These are phyloP conservation scores for Neosalanx taihuensis DNA, from an alignment of 2,797 vertebrate species.

Conservation along the genomic window DNA sequence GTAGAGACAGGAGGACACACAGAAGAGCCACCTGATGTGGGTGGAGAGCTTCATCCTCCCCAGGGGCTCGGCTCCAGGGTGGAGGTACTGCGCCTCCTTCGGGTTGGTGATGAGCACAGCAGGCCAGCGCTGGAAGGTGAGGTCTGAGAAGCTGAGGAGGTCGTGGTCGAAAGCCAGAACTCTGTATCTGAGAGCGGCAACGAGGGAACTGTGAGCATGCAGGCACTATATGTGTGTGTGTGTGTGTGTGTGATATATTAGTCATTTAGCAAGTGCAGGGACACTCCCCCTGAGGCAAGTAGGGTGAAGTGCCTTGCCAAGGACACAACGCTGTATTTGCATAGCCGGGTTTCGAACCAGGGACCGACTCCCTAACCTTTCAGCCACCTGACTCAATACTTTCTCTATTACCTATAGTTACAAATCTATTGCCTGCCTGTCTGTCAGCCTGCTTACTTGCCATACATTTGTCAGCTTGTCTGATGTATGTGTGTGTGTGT, in stretches of 20 bases:
- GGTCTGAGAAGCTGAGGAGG: constrained; percentile 91
- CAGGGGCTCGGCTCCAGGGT: constrained; percentile 83
- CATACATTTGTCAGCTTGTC: too few relatives aligned
- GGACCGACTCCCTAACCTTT: too few relatives aligned
- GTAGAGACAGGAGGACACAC: constrained; percentile 34
- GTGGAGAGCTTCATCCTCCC: constrained; percentile 83
- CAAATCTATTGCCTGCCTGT: too few relatives aligned
- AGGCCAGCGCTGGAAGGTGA: constrained; percentile 89
- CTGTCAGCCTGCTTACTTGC: too few relatives aligned
- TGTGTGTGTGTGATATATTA: neutral
- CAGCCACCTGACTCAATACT: too few relatives aligned
- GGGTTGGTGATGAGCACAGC: constrained; percentile 94
- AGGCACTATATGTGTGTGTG: too few relatives aligned
- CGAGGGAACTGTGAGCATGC: neutral
- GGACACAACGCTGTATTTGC: too few relatives aligned
- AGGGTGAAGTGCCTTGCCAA: too few relatives aligned
- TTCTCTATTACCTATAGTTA: neutral
- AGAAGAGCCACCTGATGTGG: constrained; percentile 86
- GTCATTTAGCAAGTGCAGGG: too few relatives aligned
- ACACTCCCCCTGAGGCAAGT: too few relatives aligned
- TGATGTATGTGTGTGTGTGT: neutral
- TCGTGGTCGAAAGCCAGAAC: constrained; percentile 93
- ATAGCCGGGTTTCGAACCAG: too few relatives aligned
- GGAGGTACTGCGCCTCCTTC: constrained; percentile 89
- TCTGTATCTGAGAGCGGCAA: constrained; percentile 77